Evolutionary conservation across 2,797 vertebrate species (phyloP).

Genomic region (Pterois miles): DNA sequence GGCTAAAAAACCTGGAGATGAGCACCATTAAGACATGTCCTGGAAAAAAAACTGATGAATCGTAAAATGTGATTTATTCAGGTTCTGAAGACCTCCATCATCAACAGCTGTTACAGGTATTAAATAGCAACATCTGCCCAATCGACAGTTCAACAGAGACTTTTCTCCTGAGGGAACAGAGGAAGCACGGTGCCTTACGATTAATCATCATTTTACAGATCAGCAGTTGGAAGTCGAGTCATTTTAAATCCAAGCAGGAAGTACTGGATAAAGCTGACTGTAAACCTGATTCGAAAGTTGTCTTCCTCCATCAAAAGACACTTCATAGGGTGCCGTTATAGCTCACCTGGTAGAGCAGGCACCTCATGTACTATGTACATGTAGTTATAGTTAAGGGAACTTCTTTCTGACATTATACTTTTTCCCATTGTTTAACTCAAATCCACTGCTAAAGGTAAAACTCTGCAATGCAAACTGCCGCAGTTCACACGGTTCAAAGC

Average conservation of each 20-base stretch:
- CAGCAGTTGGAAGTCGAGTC: neutral
- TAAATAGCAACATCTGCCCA: neutral
- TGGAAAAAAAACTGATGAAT: neutral
- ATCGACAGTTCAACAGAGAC: neutral
- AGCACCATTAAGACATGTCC: neutral
- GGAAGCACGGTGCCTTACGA: neutral
- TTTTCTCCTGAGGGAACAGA: neutral
- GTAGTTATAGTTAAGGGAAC: constrained; percentile 3
- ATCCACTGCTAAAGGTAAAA: constrained; percentile 19
- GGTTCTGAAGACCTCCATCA: neutral
- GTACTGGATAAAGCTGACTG: neutral
- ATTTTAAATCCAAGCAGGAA: constrained; percentile 3
- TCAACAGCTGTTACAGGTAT: constrained; percentile 8
- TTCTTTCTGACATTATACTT: constrained; percentile 18
- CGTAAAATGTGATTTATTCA: neutral
- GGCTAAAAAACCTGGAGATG: too few relatives aligned
- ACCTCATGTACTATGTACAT: too few relatives aligned
- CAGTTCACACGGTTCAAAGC: constrained; percentile 58
- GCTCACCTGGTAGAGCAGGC: too few relatives aligned
- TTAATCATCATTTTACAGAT: constrained; percentile 28
- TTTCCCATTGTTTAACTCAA: constrained; percentile 34
- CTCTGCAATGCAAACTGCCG: constrained; percentile 42
- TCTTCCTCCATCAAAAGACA: neutral
- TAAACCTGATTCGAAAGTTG: neutral
- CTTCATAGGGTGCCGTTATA: too few relatives aligned